These are phyloP conservation scores for Thysanoteuthis rhombus DNA, from an alignment of 2,888 invertebrate genomes.

Conservation along the genomic window DNA sequence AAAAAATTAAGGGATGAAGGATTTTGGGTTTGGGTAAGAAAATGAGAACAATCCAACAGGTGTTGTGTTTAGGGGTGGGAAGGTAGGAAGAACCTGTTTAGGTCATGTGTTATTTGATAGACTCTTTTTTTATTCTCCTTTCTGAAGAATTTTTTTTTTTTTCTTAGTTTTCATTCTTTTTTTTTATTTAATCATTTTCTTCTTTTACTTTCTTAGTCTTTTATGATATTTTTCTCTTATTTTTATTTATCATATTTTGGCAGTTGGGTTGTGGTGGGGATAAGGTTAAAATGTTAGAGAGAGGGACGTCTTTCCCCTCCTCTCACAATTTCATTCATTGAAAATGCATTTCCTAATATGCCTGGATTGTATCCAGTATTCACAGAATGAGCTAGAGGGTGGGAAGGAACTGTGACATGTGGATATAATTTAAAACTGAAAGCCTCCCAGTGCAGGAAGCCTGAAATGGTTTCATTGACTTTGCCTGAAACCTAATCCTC, in stretches of 20 bases:
- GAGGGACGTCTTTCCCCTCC: background rate
- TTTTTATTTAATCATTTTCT: too few species aligned
- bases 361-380: background rate
- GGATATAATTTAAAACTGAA: background rate
- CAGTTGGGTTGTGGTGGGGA: background rate
- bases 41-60: background rate
- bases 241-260: background rate
- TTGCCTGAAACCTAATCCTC: background rate
- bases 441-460: background rate
- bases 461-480: background rate
- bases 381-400: background rate
- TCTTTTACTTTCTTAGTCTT: background rate
- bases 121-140: background rate
- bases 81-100: background rate
- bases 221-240: background rate
- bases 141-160: background rate
- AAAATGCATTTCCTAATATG: background rate
- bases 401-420: background rate
- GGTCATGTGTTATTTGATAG: background rate
- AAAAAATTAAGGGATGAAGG: background rate
- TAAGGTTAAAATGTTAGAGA: background rate
- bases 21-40: background rate
- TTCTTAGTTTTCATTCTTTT: too few species aligned
- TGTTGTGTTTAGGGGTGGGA: background rate
- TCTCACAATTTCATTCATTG: background rate